Percentiles rank a stretch among this genome's conserved stretches.
Conservation (phyloP, 2,888 invertebrate genomes). For the Emmelina monodactyla region DNA sequence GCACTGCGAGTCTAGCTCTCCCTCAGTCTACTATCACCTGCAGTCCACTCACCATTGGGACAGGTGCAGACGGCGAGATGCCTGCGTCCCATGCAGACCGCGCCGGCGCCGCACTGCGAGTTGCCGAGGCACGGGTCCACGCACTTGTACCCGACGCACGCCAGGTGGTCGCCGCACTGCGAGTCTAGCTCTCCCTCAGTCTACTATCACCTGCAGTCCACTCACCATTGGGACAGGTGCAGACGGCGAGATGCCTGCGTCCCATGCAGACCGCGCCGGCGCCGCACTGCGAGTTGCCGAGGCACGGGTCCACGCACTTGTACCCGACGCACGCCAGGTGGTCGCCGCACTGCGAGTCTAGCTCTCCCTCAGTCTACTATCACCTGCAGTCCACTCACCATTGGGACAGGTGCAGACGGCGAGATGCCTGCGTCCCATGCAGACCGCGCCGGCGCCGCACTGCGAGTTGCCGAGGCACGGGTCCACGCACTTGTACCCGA, state of each 20-base stretch:
- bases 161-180: conserved; percentile 77
- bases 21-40: too few relatives aligned
- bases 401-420: conserved; percentile 84
- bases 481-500: conserved; percentile 76
- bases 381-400: too few relatives aligned
- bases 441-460: conserved; percentile 79
- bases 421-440: conserved; percentile 77
- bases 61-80: conserved; percentile 87
- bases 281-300: conserved; percentile 76
- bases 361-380: conserved; percentile 83
- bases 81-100: conserved; percentile 76
- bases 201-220: too few relatives aligned
- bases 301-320: conserved; percentile 76
- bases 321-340: conserved; percentile 81
- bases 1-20: conserved; percentile 79
- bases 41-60: conserved; percentile 69
- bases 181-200: conserved; percentile 81
- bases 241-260: conserved; percentile 80
- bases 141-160: conserved; percentile 80
- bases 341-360: conserved; percentile 78
- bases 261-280: conserved; percentile 78
- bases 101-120: conserved; percentile 77
- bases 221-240: conserved; percentile 76
- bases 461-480: conserved; percentile 76
- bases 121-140: conserved; percentile 76